Evolutionary conservation across 2,113 vertebrate species (phyloP).

Genomic region (Peromyscus leucopus): DNA sequence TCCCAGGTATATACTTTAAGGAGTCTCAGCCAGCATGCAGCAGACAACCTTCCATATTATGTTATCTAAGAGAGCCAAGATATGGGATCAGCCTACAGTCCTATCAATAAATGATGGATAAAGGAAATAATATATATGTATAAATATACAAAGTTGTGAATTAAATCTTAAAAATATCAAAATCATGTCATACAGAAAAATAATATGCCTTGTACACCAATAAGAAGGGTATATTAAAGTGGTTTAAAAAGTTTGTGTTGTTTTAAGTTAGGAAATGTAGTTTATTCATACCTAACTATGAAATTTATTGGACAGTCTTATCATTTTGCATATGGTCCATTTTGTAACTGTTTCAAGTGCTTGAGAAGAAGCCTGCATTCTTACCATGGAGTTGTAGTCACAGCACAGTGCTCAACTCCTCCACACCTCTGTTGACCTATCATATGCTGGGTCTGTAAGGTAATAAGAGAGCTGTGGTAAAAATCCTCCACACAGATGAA

Average conservation of each 20-base stretch:
- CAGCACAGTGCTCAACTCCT: not conserved
- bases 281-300: not conserved
- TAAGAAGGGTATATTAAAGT: not conserved
- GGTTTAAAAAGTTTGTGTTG: not conserved
- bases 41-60: no score
- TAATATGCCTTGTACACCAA: not conserved
- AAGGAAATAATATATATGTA: not conserved
- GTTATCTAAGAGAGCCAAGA: not conserved
- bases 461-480: not conserved
- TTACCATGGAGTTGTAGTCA: not conserved
- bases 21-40: not conserved
- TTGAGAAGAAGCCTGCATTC: not conserved
- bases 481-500: not conserved
- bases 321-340: not conserved
- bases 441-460: not conserved
- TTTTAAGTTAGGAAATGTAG: not conserved
- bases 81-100: not conserved
- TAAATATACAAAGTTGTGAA: not conserved
- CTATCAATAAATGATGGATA: not conserved
- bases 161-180: not conserved
- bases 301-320: not conserved
- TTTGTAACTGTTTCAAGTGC: not conserved
- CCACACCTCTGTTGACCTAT: not conserved
- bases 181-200: not conserved
- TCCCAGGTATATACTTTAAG: not conserved